Conservation (phyloP, 2,888 invertebrate genomes). For the Lasioglossum figueresi region DNA sequence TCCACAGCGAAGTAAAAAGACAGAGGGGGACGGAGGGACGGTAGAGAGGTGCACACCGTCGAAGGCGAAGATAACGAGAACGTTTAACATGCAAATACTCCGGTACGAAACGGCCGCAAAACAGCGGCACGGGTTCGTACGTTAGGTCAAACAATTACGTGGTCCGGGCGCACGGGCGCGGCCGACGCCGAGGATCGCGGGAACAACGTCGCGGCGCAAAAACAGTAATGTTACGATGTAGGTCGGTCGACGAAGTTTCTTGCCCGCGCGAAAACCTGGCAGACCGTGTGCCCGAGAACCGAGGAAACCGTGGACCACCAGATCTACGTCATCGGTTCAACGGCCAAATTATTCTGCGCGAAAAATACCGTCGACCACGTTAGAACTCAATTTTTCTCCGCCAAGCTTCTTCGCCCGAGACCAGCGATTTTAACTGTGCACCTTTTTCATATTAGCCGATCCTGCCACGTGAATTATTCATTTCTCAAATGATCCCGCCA, state of each 20-base stretch:
- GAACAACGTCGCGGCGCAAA: conserved; percentile 35
- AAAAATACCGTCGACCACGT: neutral
- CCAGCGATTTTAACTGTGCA: neutral
- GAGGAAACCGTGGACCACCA: neutral
- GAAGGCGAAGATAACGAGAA: conserved; percentile 62
- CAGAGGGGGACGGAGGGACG: conserved; percentile 4
- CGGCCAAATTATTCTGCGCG: neutral
- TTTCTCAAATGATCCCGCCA: neutral
- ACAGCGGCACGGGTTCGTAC: conserved; percentile 24
- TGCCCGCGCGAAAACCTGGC: conserved; percentile 26
- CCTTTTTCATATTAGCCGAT: neutral
- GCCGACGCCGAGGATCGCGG: conserved; percentile 40
- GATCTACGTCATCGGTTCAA: conserved; percentile 1
- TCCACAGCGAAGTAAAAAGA: conserved; percentile 40
- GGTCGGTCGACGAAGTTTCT: conserved; percentile 48
- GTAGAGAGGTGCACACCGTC: conserved; percentile 32
- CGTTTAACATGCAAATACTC: conserved; percentile 64
- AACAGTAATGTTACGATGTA: conserved; percentile 51
- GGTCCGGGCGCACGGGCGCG: conserved; percentile 23
- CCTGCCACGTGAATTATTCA: neutral
- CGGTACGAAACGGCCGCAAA: conserved; percentile 43
- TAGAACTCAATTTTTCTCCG: neutral
- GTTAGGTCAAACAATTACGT: conserved; percentile 54
- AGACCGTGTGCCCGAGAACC: neutral
- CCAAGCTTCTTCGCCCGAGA: neutral